A percentile compares a stretch with the other conserved stretches of the same genome.
Conservation (phyloP, 2,888 invertebrate species). For the Rhamnusium bicolor region DNA sequence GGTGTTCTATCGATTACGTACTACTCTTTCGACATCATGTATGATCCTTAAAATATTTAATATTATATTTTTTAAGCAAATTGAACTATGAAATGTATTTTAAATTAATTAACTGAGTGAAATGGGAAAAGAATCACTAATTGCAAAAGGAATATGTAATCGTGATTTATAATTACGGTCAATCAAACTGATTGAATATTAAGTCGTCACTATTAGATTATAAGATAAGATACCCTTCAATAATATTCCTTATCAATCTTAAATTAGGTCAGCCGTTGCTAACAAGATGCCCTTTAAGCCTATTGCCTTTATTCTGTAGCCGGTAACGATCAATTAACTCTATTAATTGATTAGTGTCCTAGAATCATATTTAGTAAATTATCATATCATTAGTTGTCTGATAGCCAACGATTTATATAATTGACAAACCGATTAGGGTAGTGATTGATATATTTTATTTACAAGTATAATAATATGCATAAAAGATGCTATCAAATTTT, state of each 20-base stretch:
- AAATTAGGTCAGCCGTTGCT: constrained; percentile 23
- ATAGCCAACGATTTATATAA: background rate
- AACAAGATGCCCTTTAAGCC: constrained; percentile 22
- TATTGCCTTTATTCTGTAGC: constrained; percentile 17
- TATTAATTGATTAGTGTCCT: constrained; percentile 8
- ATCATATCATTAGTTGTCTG: constrained; percentile 1
- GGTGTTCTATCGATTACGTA: no score
- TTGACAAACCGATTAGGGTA: background rate
- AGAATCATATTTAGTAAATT: constrained; percentile 4
- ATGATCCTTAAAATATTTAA: no score
- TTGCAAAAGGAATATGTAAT: background rate
- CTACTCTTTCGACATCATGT: no score
- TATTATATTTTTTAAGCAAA: no score
- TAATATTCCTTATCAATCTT: constrained; percentile 12
- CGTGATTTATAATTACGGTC: background rate
- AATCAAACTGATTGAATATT: background rate
- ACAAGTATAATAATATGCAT: no score
- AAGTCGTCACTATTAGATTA: constrained; percentile 8
- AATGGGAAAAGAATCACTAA: background rate
- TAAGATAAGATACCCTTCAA: background rate
- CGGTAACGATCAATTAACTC: constrained; percentile 21
- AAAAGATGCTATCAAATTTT: no score
- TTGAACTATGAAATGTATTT: no score
- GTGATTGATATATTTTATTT: no score
- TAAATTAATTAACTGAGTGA: no score